Evolutionary conservation across 2,113 vertebrate species (phyloP).

Genomic region (Sakesphorus luctuosus): DNA sequence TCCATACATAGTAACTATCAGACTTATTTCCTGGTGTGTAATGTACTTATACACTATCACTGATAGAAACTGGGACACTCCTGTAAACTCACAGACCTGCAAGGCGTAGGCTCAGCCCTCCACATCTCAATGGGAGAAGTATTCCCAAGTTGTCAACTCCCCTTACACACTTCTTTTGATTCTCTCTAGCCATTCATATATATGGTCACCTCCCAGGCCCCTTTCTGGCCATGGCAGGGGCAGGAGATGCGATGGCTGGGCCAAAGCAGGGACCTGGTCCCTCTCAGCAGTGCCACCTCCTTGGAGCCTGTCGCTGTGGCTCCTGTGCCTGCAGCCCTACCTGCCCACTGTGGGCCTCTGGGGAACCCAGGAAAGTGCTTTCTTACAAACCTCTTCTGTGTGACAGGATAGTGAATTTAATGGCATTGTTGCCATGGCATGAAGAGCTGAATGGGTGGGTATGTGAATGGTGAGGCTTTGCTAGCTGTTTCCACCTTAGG

Average conservation of each 20-base stretch:
- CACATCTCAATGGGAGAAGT: background rate
- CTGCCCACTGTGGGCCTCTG: rapidly evolving
- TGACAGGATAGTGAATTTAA: background rate
- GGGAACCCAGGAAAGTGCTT: background rate
- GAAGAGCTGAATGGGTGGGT: background rate
- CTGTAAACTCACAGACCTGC: background rate
- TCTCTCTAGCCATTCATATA: background rate
- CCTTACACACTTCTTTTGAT: background rate
- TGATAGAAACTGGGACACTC: background rate
- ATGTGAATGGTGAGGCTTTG: background rate
- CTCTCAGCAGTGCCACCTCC: background rate
- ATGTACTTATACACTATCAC: background rate
- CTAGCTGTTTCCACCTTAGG: background rate
- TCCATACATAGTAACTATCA: background rate
- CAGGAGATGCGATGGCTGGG: background rate
- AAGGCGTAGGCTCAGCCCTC: background rate
- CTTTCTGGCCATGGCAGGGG: background rate
- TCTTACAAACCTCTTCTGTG: background rate
- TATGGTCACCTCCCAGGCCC: rapidly evolving
- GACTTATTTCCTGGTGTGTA: background rate
- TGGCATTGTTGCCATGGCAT: background rate
- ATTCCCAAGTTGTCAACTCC: background rate
- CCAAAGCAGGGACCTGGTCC: background rate
- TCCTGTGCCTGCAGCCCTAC: background rate
- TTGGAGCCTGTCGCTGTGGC: rapidly evolving